These are phyloP conservation scores for Phoeniculus purpureus DNA, from an alignment of 2,797 vertebrate species.

Conservation along the genomic window DNA sequence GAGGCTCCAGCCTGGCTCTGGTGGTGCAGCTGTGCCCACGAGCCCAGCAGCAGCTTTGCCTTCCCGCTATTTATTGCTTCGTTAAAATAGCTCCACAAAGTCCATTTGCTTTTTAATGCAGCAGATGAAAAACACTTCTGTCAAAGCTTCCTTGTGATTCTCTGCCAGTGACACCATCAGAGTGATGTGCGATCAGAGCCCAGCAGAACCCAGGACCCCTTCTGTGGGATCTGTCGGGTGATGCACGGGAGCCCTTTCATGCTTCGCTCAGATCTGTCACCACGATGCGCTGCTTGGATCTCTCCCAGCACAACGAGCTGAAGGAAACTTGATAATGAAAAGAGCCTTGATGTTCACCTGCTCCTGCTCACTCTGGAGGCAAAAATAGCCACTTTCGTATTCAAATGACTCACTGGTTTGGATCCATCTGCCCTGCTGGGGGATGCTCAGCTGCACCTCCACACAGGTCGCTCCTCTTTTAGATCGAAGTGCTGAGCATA, in stretches of 20 bases:
- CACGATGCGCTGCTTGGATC: background rate
- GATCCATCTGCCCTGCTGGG: fast-evolving
- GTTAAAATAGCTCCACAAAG: background rate
- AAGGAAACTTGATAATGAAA: background rate
- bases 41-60: background rate
- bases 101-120: background rate
- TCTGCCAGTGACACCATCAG: background rate
- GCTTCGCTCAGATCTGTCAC: background rate
- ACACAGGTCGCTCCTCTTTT: background rate
- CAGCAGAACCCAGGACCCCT: background rate
- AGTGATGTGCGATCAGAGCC: background rate
- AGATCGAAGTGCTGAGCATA: background rate
- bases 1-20: background rate
- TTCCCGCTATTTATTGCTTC: background rate
- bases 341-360: background rate
- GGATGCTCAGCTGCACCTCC: background rate
- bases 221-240: background rate
- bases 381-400: background rate
- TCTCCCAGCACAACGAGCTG: background rate
- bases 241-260: background rate
- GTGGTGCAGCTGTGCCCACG: too few species aligned
- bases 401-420: background rate
- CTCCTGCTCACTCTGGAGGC: background rate
- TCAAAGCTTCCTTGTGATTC: background rate
- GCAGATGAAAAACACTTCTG: background rate